A percentile compares a stretch with the other conserved stretches of the same genome.
These are phyloP conservation scores for Melipona quadrifasciata DNA, from an alignment of 1,140 invertebrate genomes.

Conservation along the genomic window DNA sequence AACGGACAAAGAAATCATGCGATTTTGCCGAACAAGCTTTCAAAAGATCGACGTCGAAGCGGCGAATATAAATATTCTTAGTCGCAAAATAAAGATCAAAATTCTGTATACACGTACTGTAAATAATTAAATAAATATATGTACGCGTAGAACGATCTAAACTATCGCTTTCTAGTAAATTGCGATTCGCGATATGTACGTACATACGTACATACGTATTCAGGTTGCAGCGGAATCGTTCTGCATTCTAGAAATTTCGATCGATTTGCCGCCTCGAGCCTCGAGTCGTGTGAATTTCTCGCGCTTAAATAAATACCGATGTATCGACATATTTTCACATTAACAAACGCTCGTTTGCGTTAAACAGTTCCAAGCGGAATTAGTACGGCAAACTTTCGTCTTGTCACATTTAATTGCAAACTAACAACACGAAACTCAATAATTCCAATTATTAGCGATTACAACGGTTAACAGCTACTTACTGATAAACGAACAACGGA, in stretches of 20 bases:
- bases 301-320: neutral
- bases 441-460: neutral
- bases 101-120: no score
- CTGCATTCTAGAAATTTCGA: slow-evolving; percentile 34
- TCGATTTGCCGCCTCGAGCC: neutral
- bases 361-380: neutral
- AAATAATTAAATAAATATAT: neutral
- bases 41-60: neutral
- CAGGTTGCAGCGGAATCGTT: slow-evolving; percentile 8
- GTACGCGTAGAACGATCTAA: neutral
- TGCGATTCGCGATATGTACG: neutral
- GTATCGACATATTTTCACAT: neutral
- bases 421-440: neutral
- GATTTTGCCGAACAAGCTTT: neutral
- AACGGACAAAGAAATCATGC: slow-evolving; percentile 26
- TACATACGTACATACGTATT: neutral
- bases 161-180: slow-evolving; percentile 16
- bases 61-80: no score
- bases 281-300: neutral
- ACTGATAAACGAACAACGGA: neutral
- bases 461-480: neutral
- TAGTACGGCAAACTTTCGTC: neutral
- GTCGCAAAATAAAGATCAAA: neutral
- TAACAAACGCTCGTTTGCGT: neutral
- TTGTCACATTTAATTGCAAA: neutral